Evolutionary conservation across 53 echinoderm and acorn worm genomes (phyloP).

Genomic region (Stichopus horrens): DNA sequence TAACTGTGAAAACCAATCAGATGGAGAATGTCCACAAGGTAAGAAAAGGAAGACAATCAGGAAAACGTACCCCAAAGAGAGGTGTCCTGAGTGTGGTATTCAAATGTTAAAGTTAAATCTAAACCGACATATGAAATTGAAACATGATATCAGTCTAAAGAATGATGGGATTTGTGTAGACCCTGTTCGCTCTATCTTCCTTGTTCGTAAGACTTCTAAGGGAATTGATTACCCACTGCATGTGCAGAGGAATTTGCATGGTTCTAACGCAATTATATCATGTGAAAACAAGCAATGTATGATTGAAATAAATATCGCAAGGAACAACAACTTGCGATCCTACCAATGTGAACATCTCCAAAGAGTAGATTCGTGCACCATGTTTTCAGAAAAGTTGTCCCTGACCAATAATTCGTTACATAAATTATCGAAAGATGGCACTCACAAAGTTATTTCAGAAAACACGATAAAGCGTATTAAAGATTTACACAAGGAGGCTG

Average conservation of each 20-base stretch:
- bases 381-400: not conserved
- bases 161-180: not conserved
- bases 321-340: not conserved
- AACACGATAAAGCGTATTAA: too few species aligned
- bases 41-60: too few species aligned
- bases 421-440: not conserved
- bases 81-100: too few species aligned
- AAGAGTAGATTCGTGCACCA: not conserved
- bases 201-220: not conserved
- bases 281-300: not conserved
- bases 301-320: not conserved
- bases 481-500: not conserved
- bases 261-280: too few species aligned
- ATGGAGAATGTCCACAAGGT: too few species aligned
- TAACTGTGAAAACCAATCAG: too few species aligned
- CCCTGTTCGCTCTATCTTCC: not conserved
- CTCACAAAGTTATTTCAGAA: not conserved
- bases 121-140: too few species aligned
- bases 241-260: too few species aligned
- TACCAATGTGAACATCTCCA: constrained; percentile 26
- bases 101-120: too few species aligned
- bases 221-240: too few species aligned
- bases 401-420: too few species aligned
- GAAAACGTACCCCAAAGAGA: too few species aligned
- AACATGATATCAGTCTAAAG: not conserved